A percentile compares a stretch with the other conserved stretches of the same genome.
phyloP scores from a whole-genome alignment of 2,113 vertebrate genomes.

The Chloroceryle aenea region DNA sequence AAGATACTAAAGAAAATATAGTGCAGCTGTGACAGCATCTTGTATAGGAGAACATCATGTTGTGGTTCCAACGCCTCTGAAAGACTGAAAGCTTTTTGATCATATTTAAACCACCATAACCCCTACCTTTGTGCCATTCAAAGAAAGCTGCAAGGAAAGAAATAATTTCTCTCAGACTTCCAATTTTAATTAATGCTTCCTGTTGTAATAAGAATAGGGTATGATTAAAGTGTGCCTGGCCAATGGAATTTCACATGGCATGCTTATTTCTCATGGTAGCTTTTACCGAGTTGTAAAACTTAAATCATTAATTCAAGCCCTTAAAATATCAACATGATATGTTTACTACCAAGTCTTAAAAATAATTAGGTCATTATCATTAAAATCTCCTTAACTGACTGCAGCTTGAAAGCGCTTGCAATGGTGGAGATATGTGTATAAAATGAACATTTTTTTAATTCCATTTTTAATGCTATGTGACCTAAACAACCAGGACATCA shows the following conservation, averaged over 20 bases:
- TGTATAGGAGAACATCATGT: background rate
- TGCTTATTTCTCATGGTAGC: constrained; percentile 10
- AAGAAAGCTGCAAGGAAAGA: background rate
- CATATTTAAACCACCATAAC: background rate
- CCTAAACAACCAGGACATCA: constrained; percentile 43
- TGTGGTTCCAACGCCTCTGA: background rate
- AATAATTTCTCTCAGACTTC: background rate
- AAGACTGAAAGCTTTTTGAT: background rate
- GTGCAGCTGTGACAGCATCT: background rate
- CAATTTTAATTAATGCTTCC: constrained; percentile 52
- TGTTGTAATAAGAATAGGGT: background rate
- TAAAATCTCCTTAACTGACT: constrained; percentile 40
- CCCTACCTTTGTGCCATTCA: fast-evolving
- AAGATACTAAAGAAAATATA: background rate
- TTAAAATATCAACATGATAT: background rate
- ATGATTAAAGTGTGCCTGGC: background rate
- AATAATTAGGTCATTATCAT: constrained; percentile 64
- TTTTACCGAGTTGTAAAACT: background rate
- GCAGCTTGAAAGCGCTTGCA: constrained; percentile 20
- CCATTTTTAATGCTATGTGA: constrained; percentile 41
- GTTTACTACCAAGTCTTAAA: constrained; percentile 53
- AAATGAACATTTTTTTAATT: background rate
- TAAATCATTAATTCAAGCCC: constrained; percentile 42
- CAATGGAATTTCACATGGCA: background rate
- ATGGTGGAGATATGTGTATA: background rate